Evolutionary conservation across 2,797 vertebrate genomes (phyloP), one percentile per base, ranked within the genome.

Genomic region (Mus spretus): DNA sequence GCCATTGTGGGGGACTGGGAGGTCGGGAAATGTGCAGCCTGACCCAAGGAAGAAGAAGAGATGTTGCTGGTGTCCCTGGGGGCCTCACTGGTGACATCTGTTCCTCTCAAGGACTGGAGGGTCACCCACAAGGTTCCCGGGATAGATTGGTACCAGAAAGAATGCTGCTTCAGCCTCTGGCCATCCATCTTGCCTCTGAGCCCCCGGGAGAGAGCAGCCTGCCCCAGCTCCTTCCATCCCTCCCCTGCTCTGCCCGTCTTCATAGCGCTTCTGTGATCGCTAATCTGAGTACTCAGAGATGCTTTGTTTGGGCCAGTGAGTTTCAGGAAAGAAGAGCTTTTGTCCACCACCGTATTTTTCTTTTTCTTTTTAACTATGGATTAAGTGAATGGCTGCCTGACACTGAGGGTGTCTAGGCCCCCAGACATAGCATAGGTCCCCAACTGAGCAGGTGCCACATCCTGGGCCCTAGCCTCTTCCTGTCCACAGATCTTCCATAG

Each of bases 221-320:
- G 6, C 55, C 8, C 70, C 20, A 7, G 0, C 3, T 1, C 59
- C 61, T 24, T 65, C 65, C 47, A 0, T 55, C 2, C 4, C 2
- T 10, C 40, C 50, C 57, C 20, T 28, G 24, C 37, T 37, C 22
- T n/a, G 47, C 4, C 53, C n/a, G 37, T 20, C 37, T 88, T 10
- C 20, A 0, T 40, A 31, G 28, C 17, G 4, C 34, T 40, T 31
- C 26, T 78, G 74, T 5, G 65, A 77, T 22, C 34, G 8, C 75
- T 59, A 14, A 4, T 75, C 47, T 70, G 67, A 90, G 74, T 15
- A 15, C 34, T 90, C 26, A 14, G 22, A 28, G 57, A 53, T 95
- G 75, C 59, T 83, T 19, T 67, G 63, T 53, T 90, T 81, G 72
- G 72, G 59, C 37, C 15, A 75, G 0, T 57, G 91, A 86, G 65